Percentiles rank a stretch among this genome's conserved stretches.
Evolutionary conservation across 2,888 invertebrate genomes (phyloP).

Genomic region (Plebejus anna): DNA sequence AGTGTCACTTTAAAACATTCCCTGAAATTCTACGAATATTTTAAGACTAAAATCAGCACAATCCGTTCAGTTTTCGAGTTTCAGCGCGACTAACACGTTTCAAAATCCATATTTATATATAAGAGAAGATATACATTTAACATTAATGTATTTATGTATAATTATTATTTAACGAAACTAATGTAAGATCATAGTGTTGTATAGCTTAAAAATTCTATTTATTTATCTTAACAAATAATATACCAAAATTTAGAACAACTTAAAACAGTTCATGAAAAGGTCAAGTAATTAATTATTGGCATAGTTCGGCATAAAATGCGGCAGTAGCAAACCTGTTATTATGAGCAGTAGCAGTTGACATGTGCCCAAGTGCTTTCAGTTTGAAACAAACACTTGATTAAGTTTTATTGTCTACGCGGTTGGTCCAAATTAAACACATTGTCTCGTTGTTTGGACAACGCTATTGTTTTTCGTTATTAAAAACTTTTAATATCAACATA

Average conservation of each 20-base stretch:
- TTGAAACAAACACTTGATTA: slow-evolving; percentile 60
- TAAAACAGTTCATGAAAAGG: not conserved
- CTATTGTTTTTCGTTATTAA: slow-evolving; percentile 24
- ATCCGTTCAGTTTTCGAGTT: too few species aligned
- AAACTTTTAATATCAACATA: slow-evolving; percentile 1
- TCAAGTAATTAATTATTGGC: not conserved
- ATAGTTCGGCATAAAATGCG: slow-evolving; percentile 5
- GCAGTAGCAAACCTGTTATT: slow-evolving; percentile 8
- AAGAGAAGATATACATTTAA: too few species aligned
- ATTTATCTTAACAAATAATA: not conserved
- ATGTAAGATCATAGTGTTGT: not conserved
- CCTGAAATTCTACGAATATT: too few species aligned
- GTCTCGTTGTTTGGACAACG: slow-evolving; percentile 29
- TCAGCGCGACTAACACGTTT: too few species aligned
- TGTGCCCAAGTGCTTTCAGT: slow-evolving; percentile 39
- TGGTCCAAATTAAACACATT: slow-evolving; percentile 56
- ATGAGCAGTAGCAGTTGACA: slow-evolving; percentile 18
- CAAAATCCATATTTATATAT: too few species aligned
- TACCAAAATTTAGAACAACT: not conserved
- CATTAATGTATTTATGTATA: not conserved
- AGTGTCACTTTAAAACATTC: too few species aligned
- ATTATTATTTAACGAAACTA: not conserved
- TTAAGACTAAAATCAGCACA: too few species aligned
- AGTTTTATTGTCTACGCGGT: slow-evolving; percentile 69
- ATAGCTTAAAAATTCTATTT: not conserved